phyloP scores from a whole-genome alignment of 2,888 invertebrate species.

The Carabus problematicus region DNA sequence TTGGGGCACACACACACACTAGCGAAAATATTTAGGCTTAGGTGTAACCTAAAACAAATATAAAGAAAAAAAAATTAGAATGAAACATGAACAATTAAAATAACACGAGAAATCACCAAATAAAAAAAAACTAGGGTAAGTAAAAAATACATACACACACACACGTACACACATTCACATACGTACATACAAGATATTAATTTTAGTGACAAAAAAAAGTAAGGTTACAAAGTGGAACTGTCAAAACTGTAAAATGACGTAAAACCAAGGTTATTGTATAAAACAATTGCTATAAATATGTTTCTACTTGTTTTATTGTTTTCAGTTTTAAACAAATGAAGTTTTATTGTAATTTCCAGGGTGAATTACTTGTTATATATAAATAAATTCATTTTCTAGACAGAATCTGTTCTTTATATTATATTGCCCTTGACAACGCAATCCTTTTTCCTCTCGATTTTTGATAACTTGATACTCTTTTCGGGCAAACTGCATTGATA shows the following conservation, averaged over 20 bases:
- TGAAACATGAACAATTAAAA: constrained; percentile 10
- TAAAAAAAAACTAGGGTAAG: neutral
- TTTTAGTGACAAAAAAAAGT: neutral
- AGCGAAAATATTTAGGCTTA: neutral
- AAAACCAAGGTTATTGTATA: constrained; percentile 19
- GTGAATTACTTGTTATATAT: constrained; percentile 17
- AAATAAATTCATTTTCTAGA: constrained; percentile 29
- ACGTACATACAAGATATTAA: constrained; percentile 2
- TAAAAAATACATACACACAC: neutral
- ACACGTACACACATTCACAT: neutral
- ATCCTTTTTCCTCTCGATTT: too few species aligned
- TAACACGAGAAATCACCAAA: neutral
- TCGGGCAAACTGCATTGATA: too few species aligned
- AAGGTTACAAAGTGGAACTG: neutral
- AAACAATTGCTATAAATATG: constrained; percentile 17
- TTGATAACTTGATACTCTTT: too few species aligned
- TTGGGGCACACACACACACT: constrained; percentile 2
- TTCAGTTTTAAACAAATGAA: constrained; percentile 19
- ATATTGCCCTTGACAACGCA: too few species aligned
- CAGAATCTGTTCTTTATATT: neutral
- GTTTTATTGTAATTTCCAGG: constrained; percentile 28
- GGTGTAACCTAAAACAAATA: neutral
- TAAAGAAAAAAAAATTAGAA: neutral
- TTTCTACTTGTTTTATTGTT: constrained; percentile 28
- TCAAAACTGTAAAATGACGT: neutral